Percentiles rank a stretch among this genome's conserved stretches.
phyloP scores from a whole-genome alignment of 2,888 invertebrate species.

The Phyto melanocephala region DNA sequence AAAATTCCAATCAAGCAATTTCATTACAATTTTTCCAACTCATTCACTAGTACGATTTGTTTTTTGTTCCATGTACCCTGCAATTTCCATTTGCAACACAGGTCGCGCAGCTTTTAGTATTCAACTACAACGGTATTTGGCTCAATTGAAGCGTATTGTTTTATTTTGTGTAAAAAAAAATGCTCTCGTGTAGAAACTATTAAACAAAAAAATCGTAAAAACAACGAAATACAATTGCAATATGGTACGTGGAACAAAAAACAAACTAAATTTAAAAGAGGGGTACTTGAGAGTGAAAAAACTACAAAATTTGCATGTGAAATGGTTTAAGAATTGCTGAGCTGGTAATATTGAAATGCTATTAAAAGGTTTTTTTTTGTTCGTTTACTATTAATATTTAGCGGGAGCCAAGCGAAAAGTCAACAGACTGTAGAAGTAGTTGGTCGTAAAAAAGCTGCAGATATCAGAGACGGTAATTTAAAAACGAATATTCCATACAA shows the following conservation, averaged over 20 bases:
- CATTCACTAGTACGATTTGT: not conserved
- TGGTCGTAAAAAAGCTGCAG: not conserved
- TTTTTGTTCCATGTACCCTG: not conserved
- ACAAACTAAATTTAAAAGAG: not conserved
- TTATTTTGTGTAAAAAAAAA: conserved; percentile 40
- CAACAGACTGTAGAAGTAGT: conserved; percentile 12
- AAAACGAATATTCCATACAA: no score
- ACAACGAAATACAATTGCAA: conserved; percentile 11
- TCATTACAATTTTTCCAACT: conserved; percentile 53
- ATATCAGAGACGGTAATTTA: not conserved
- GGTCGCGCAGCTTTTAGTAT: conserved; percentile 2
- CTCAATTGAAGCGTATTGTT: conserved; percentile 59
- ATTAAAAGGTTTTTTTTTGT: conserved; percentile 32
- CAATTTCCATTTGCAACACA: not conserved
- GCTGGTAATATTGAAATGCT: conserved; percentile 37
- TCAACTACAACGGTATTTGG: conserved; percentile 49
- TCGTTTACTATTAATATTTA: not conserved
- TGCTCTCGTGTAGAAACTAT: not conserved
- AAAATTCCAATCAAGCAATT: conserved; percentile 64
- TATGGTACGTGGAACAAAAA: not conserved
- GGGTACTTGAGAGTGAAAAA: not conserved
- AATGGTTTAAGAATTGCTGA: conserved; percentile 53
- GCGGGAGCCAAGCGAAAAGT: not conserved
- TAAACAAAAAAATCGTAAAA: not conserved
- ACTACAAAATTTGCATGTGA: conserved; percentile 61